Base-by-base conservation (phyloP, 1,140 invertebrate species). In the Luehdorfia chinensis region DNA sequence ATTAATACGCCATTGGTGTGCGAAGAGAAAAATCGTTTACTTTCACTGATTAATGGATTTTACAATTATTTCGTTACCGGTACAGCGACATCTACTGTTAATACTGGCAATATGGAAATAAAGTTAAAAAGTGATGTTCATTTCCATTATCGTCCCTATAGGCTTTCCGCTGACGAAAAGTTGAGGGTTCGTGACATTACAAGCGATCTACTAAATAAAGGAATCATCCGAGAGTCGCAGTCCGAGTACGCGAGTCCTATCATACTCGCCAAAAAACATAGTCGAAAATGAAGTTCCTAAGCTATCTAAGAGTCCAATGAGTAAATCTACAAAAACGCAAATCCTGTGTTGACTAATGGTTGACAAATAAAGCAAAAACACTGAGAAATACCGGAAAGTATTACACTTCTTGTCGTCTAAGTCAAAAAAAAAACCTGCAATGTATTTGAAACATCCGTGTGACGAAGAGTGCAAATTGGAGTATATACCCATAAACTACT, bases 71-170 rank as follows among this genome's bases (percentile, higher is more conserved):
- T 66, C 27, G 50, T 54, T 2, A 27, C 32, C 1, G 64, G 60
- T 11, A 64, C 57, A 0, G 52, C 65, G 0, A 45, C 18, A 0
- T 44, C 60, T 1, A 68, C 61, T 0, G 58, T 68, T 0, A 59
- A 19, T 0, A 65, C 61, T 5, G 65, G 65, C 1, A 12, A 7
- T n/a, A 65, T 68, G 58, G 12, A 47, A 4, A 68, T 68, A 7
- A 49, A 50, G 47, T 15, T 66, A 2, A 62, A 32, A 5, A 47
- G 13, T 12, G 18, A 41, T 7, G 47, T 6, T 18, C 54, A 54
- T 16, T 25, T 61, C 1, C 6, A 46, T 34, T 56, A 58, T 30
- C 18, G 62, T 6, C 59, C 59, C 1, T 66, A 47, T 23, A 48
- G 37, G 11, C 27, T 67, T 0, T 63, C 60, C 0, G 14, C 31